Conservation (phyloP, 2,113 vertebrate species). For the Tor tambroides region DNA sequence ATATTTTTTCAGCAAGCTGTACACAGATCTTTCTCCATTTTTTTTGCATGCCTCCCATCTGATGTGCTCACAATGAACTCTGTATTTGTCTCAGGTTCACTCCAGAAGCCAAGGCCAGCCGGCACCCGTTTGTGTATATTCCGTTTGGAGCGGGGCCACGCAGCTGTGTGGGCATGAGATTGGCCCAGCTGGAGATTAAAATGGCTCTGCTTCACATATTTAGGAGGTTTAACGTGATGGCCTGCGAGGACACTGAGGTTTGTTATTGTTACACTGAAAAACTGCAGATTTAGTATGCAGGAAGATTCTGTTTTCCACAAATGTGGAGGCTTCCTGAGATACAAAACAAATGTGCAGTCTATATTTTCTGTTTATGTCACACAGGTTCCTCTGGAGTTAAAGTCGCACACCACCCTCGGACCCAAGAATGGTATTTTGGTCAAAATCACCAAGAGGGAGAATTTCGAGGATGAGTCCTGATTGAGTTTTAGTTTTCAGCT, state of each 20-base stretch:
- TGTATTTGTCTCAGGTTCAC: constrained; percentile 82
- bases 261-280: background rate
- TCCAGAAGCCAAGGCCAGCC: constrained; percentile 77
- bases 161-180: constrained; percentile 88
- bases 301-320: background rate
- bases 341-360: background rate
- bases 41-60: background rate
- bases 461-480: background rate
- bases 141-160: constrained; percentile 92
- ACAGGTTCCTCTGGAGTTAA: constrained; percentile 89
- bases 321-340: background rate
- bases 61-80: background rate
- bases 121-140: constrained; percentile 86
- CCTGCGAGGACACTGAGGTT: constrained; percentile 87
- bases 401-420: constrained; percentile 83
- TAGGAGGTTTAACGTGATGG: constrained; percentile 79
- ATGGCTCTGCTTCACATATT: constrained; percentile 83
- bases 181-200: constrained; percentile 88
- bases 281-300: background rate
- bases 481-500: background rate
- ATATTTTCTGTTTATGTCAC: constrained; percentile 38
- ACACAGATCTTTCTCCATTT: background rate
- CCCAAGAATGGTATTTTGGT: constrained; percentile 88
- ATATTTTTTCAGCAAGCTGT: constrained; percentile 65
- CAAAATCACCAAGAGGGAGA: constrained; percentile 72